Conservation (phyloP, 2,113 vertebrate genomes). For the Epinephelus fuscoguttatus region DNA sequence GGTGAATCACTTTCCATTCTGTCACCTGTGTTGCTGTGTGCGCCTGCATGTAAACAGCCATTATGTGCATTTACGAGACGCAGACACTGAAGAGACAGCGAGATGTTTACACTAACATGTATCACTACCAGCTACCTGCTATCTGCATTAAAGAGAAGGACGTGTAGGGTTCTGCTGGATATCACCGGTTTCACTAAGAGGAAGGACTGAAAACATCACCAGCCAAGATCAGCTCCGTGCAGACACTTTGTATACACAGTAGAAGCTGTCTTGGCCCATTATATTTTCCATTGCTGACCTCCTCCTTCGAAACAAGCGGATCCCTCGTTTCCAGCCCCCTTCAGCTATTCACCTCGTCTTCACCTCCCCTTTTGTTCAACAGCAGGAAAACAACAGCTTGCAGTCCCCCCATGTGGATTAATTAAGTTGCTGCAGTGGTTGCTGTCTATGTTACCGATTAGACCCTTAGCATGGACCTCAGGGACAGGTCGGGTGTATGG, state of each 20-base stretch:
- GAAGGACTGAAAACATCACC: constrained; percentile 11
- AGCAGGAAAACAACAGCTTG: constrained; percentile 83
- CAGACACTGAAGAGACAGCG: background rate
- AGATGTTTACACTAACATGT: constrained; percentile 9
- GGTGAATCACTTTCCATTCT: constrained; percentile 67
- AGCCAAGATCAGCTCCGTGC: constrained; percentile 4
- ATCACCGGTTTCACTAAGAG: background rate
- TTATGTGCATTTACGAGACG: constrained; percentile 4
- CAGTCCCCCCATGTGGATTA: constrained; percentile 79
- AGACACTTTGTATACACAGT: constrained; percentile 51
- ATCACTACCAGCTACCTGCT: background rate
- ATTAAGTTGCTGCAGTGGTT: constrained; percentile 78
- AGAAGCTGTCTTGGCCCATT: constrained; percentile 33
- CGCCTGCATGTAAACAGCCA: constrained; percentile 37
- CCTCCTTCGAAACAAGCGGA: constrained; percentile 13
- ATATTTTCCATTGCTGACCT: constrained; percentile 50
- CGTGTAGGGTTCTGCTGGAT: background rate
- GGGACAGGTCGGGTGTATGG: constrained; percentile 58
- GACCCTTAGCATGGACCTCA: constrained; percentile 61
- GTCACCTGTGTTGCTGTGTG: constrained; percentile 48
- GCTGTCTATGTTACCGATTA: constrained; percentile 68
- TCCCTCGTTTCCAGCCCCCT: constrained; percentile 22
- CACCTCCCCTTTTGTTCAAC: constrained; percentile 55
- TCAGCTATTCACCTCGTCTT: constrained; percentile 28
- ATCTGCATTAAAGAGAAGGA: background rate